A percentile compares a stretch with the other conserved stretches of the same genome.
These are phyloP conservation scores for Campylomormyrus numenius DNA, from an alignment of 2,113 vertebrate genomes.

Conservation along the genomic window DNA sequence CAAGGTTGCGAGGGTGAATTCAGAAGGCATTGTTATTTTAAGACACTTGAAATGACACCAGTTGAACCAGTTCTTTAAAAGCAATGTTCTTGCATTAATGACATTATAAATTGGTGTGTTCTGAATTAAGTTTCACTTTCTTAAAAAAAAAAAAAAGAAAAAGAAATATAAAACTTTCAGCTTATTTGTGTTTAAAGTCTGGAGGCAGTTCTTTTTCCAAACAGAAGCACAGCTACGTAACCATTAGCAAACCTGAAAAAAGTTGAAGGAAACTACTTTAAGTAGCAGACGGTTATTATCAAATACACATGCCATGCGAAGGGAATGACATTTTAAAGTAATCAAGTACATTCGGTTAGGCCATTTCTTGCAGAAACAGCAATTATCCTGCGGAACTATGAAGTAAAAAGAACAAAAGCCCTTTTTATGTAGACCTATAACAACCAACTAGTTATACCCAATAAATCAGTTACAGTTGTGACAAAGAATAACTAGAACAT, in stretches of 20 bases:
- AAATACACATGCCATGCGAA: background rate
- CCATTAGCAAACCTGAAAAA: background rate
- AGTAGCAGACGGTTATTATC: background rate
- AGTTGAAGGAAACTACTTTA: background rate
- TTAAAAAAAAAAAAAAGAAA: background rate
- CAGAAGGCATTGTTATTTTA: background rate
- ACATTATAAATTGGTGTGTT: background rate
- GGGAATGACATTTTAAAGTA: slow-evolving; percentile 15
- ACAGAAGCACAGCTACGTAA: background rate
- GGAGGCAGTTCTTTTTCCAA: background rate
- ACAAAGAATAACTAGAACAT: background rate
- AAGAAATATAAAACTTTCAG: background rate
- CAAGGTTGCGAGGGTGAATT: background rate
- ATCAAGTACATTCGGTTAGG: background rate
- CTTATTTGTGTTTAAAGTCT: background rate
- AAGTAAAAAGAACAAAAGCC: slow-evolving; percentile 15
- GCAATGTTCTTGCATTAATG: background rate
- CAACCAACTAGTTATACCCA: background rate
- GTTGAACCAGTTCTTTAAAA: background rate
- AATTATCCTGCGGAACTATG: slow-evolving; percentile 10
- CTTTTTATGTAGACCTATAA: slow-evolving; percentile 15
- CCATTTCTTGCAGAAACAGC: background rate
- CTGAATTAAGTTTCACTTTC: background rate
- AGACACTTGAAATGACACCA: background rate
- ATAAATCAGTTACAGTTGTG: slow-evolving; percentile 6